A percentile compares a stretch with the other conserved stretches of the same genome.
Conservation (phyloP, 2,113 vertebrate species). For the Noturus placidus region DNA sequence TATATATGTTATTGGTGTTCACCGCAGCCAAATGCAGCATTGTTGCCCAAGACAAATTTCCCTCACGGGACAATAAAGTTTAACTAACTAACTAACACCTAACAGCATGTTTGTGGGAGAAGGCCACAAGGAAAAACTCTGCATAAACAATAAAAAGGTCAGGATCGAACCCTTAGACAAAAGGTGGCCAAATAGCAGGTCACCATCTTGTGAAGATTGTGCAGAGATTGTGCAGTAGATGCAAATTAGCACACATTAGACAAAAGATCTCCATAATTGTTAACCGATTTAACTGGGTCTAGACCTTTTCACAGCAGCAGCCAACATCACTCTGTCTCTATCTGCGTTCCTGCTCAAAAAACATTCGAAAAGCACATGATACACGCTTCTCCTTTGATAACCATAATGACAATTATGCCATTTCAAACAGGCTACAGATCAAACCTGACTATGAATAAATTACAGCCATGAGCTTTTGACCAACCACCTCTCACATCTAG, state of each 20-base stretch:
- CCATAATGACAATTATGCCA: background rate
- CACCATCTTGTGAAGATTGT: background rate
- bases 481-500: background rate
- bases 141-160: background rate
- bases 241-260: background rate
- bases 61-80: too few species aligned
- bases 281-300: background rate
- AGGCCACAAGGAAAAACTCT: background rate
- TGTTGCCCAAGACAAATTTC: too few species aligned
- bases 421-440: background rate
- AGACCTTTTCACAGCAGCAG: background rate
- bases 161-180: background rate
- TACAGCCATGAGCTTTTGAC: background rate
- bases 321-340: background rate
- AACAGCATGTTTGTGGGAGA: too few species aligned
- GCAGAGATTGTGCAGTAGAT: background rate
- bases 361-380: background rate
- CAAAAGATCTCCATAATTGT: background rate
- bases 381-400: background rate
- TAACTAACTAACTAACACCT: too few species aligned
- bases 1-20: too few species aligned
- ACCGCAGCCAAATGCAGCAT: too few species aligned
- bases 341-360: background rate
- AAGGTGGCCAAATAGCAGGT: background rate
- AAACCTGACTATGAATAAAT: background rate